Conservation (phyloP, 2,888 invertebrate genomes). For the Trachelus tabidus region DNA sequence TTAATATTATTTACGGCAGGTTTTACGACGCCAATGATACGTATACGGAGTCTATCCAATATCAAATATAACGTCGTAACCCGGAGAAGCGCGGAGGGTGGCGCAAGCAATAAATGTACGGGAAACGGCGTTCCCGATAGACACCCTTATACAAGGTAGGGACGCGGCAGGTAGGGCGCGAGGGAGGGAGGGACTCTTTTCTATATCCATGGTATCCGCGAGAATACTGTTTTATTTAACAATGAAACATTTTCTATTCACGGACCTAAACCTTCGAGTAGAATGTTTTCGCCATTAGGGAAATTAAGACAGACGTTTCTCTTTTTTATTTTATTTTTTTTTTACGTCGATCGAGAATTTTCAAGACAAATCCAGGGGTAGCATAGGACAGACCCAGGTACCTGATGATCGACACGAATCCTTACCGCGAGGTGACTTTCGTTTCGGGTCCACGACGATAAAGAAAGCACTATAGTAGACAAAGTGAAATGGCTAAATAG, state of each 20-base stretch:
- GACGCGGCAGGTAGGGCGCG: not conserved
- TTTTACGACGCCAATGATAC: conserved; percentile 65
- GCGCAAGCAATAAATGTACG: conserved; percentile 64
- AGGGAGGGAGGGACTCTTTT: not conserved
- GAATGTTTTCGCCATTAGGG: conserved; percentile 4
- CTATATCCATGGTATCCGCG: not conserved
- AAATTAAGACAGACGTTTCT: not conserved
- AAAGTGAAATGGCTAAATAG: conserved; percentile 60
- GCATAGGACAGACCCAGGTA: not conserved
- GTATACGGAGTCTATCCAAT: conserved; percentile 64
- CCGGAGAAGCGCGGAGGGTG: conserved; percentile 50
- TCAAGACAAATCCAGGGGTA: not conserved
- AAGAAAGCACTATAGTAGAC: conserved; percentile 13
- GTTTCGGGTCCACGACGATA: not conserved
- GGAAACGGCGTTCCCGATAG: conserved; percentile 63
- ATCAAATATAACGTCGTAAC: conserved; percentile 66
- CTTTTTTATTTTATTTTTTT: not conserved
- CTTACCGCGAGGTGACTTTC: not conserved
- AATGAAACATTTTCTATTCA: not conserved
- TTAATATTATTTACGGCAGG: conserved; percentile 65
- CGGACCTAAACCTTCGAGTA: conserved; percentile 17
- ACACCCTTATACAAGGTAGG: conserved; percentile 36
- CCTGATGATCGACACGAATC: not conserved
- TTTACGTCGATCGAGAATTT: not conserved
- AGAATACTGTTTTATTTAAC: not conserved